Evolutionary conservation across 2,888 invertebrate genomes (phyloP).

Genomic region (Linyphia triangularis): DNA sequence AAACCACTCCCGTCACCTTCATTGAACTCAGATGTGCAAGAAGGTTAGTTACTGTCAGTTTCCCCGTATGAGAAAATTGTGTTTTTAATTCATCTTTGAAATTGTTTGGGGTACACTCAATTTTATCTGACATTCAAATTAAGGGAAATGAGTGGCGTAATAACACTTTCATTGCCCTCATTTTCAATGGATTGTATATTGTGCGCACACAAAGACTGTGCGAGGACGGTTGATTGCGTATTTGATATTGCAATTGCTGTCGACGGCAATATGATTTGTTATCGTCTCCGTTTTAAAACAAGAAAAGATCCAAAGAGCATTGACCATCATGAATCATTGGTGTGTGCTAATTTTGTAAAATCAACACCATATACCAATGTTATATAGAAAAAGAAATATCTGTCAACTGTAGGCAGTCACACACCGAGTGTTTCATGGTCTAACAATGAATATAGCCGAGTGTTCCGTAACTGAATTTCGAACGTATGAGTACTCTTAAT

Average conservation of each 20-base stretch:
- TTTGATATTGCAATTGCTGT: background rate
- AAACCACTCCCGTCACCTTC: conserved; percentile 11
- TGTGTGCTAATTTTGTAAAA: too few species aligned
- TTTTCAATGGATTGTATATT: background rate
- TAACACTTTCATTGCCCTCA: background rate
- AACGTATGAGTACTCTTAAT: too few species aligned
- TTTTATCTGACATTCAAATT: background rate
- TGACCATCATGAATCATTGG: too few species aligned
- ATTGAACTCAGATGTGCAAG: background rate
- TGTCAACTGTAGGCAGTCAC: too few species aligned
- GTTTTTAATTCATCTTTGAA: background rate
- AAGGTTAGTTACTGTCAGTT: background rate
- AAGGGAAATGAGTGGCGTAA: background rate
- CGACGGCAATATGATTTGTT: background rate
- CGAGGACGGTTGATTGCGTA: background rate
- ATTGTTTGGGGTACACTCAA: background rate
- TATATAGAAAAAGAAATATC: too few species aligned
- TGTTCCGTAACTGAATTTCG: too few species aligned
- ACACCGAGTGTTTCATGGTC: too few species aligned
- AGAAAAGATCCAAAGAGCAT: too few species aligned
- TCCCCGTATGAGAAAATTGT: background rate
- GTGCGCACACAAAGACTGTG: background rate
- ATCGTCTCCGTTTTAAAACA: background rate
- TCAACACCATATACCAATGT: too few species aligned
- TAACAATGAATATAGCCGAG: too few species aligned